Conservation (phyloP, 2,888 invertebrate species). For the Ennomos fuscantarius region DNA sequence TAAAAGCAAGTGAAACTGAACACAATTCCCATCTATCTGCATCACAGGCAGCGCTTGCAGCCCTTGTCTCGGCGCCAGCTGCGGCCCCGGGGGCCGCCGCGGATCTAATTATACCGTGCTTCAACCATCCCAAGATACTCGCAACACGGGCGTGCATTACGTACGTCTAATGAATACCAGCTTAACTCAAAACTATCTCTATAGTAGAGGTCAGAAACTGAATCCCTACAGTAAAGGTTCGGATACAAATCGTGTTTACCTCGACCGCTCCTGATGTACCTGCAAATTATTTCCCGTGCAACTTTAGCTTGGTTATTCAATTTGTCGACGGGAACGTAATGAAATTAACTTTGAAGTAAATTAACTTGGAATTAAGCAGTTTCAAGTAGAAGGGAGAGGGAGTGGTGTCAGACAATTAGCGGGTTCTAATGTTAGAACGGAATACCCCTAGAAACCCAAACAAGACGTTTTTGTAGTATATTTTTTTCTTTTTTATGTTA, state of each 20-base stretch:
- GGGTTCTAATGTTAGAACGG: background rate
- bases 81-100: background rate
- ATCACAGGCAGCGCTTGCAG: background rate
- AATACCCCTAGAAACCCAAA: no score
- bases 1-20: no score
- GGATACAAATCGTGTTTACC: background rate
- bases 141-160: background rate
- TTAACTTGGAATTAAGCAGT: constrained; percentile 22
- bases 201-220: no score
- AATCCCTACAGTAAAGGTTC: no score
- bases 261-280: background rate
- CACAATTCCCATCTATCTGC: no score
- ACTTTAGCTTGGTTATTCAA: constrained; percentile 15
- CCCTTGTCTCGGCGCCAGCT: background rate
- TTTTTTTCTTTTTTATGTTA: no score
- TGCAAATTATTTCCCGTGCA: constrained; percentile 11
- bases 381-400: background rate
- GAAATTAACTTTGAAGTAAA: constrained; percentile 19
- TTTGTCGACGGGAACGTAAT: constrained; percentile 14
- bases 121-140: background rate
- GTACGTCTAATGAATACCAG: no score
- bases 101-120: constrained; percentile 23
- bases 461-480: no score
- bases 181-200: no score
- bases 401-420: background rate